A percentile compares a stretch with the other conserved stretches of the same genome.
These are phyloP conservation scores for Timema cristinae DNA, from an alignment of 2,888 invertebrate genomes.

Conservation along the genomic window DNA sequence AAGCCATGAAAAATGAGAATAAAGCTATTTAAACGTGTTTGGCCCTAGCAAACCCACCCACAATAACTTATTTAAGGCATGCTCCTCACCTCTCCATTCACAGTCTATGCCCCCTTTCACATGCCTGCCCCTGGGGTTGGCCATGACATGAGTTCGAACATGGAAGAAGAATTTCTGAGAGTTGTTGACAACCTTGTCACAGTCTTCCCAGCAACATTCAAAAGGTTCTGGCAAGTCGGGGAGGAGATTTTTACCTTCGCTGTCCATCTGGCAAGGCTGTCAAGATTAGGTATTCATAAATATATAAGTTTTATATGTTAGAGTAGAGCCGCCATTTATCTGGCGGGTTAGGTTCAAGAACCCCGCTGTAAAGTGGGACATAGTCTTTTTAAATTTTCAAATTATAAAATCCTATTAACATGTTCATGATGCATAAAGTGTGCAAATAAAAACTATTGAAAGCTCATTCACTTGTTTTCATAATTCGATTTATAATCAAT, in stretches of 20 bases:
- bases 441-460: no score
- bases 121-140: slow-evolving; percentile 41
- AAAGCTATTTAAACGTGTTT: background rate
- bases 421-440: no score
- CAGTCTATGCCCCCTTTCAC: slow-evolving; percentile 42
- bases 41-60: slow-evolving; percentile 12
- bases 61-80: slow-evolving; percentile 13
- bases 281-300: background rate
- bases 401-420: no score
- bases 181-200: slow-evolving; percentile 42
- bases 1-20: background rate
- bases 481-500: no score
- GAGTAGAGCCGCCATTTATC: no score
- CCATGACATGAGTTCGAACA: slow-evolving; percentile 46
- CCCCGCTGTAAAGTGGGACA: no score
- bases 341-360: no score
- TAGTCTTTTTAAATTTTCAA: no score
- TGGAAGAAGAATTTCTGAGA: slow-evolving; percentile 51
- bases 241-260: slow-evolving; percentile 44
- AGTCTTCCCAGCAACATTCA: slow-evolving; percentile 46
- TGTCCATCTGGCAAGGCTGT: slow-evolving; percentile 26
- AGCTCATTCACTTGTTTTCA: no score
- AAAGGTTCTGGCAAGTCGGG: slow-evolving; percentile 43
- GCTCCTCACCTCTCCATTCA: slow-evolving; percentile 42
- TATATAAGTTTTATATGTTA: no score